Evolutionary conservation across 2,113 vertebrate species (phyloP), one percentile per base, ranked within the genome.

Genomic region (Lethenteron camtschaticum): DNA sequence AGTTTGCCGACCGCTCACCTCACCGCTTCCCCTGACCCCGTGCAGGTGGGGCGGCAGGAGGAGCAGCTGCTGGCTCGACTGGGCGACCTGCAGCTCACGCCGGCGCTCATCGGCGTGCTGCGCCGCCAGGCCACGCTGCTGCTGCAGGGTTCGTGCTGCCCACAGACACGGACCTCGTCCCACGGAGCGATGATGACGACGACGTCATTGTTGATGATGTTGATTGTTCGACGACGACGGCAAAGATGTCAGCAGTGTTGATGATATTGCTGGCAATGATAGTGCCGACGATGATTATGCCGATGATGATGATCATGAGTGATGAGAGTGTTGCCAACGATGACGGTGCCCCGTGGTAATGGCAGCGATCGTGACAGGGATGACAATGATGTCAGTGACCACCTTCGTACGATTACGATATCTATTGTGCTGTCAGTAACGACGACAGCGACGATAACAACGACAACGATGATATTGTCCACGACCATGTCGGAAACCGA

Each of bases 21-120:
- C 41, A 41, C 41, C 41, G 41, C 41, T 41, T 41, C 41, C 41
- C 41, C 41, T 41, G 41, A 41, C 41, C 41, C 41, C 41, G 41
- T 41, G 41, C 41, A 97, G 76, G 77, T 82, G 63, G 80, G 81
- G 8, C 77, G 81, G 57, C 77, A 63, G 3, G 81, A 82, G 71
- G 81, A 82, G 72, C 79, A 81, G 71, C 75, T 82, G 69, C 73
- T 82, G 68, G 74, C 75, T 11, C 74, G 79, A 24, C 75, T 82
- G 69, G 78, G 79, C 12, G 78, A 81, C 12, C 73, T 82, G 73
- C 77, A 79, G 6, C 73, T 80, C 72, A 80, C 79, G 1, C 80
- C 80, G 63, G 56, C 76, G 24, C 74, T 82, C 69, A 77, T 80
- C 9, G 78, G 79, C 11, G 79, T 81, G 69, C 74, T 82, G 18